phyloP scores from a whole-genome alignment of 2,888 invertebrate species.

The Salpingus planirostris region DNA sequence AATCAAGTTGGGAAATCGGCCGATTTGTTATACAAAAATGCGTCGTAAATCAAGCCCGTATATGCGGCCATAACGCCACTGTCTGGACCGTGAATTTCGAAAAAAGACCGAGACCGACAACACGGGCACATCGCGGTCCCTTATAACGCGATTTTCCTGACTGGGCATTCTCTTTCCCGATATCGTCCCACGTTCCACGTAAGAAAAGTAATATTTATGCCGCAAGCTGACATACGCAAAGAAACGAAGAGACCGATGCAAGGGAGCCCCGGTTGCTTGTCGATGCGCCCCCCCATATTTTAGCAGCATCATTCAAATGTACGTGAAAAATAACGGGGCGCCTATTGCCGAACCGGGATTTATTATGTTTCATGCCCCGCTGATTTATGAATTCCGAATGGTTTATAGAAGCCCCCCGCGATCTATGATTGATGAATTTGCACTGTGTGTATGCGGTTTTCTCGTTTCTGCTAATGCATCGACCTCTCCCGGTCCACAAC shows the following conservation, averaged over 20 bases:
- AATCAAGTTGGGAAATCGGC: too few relatives aligned
- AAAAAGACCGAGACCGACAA: conserved; percentile 15
- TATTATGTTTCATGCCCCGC: conserved; percentile 18
- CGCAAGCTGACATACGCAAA: conserved; percentile 21
- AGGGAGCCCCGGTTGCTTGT: too few relatives aligned
- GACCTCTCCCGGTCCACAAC: too few relatives aligned
- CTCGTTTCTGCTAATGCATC: too few relatives aligned
- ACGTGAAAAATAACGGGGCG: conserved; percentile 18
- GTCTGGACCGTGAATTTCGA: conserved; percentile 18
- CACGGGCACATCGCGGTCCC: conserved; percentile 17
- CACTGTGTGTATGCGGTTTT: too few relatives aligned
- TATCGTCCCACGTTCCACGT: conserved; percentile 17
- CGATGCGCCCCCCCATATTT: conserved; percentile 17
- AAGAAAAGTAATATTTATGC: conserved; percentile 23
- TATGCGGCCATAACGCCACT: conserved; percentile 15
- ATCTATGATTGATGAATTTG: conserved; percentile 20
- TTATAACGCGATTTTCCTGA: conserved; percentile 21
- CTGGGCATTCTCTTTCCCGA: too few relatives aligned
- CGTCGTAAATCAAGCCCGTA: conserved; percentile 11
- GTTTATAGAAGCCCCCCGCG: conserved; percentile 19
- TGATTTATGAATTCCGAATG: conserved; percentile 24
- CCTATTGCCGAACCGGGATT: conserved; percentile 15
- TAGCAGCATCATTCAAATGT: conserved; percentile 19
- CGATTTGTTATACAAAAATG: conserved; percentile 11
- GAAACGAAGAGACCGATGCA: conserved; percentile 18